A percentile compares a stretch with the other conserved stretches of the same genome.
phyloP scores from a whole-genome alignment of 1,140 invertebrate genomes.

The Mactra quadrangularis region DNA sequence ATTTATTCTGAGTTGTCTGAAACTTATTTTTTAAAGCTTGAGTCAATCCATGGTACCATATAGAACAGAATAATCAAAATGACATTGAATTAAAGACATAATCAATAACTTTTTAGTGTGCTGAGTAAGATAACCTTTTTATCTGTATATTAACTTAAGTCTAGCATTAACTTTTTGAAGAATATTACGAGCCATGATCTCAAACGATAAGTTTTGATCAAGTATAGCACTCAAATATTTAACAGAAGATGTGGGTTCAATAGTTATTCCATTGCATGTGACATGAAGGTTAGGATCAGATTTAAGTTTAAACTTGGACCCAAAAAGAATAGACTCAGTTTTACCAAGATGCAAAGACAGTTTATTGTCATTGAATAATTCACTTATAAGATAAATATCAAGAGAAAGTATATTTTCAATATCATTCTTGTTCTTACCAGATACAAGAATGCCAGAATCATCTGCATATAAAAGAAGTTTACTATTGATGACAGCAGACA shows the following conservation, averaged over 20 bases:
- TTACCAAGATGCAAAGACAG: slow-evolving; percentile 61
- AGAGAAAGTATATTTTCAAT: slow-evolving; percentile 20
- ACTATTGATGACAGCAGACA: slow-evolving; percentile 47
- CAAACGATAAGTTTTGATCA: slow-evolving; percentile 36
- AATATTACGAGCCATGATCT: slow-evolving; percentile 27
- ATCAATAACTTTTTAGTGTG: slow-evolving; percentile 18
- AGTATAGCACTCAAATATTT: slow-evolving; percentile 39
- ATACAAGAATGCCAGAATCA: slow-evolving; percentile 60
- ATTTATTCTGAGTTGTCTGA: slow-evolving; percentile 33
- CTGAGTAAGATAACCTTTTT: slow-evolving; percentile 31
- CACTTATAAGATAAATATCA: slow-evolving; percentile 37
- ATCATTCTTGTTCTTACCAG: slow-evolving; percentile 36
- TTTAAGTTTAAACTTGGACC: slow-evolving; percentile 43
- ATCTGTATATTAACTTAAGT: slow-evolving; percentile 41
- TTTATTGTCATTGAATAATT: slow-evolving; percentile 52
- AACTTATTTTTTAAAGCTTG: slow-evolving; percentile 37
- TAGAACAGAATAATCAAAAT: slow-evolving; percentile 46
- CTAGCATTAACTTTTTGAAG: slow-evolving; percentile 35
- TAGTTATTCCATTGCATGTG: slow-evolving; percentile 38
- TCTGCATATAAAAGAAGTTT: slow-evolving; percentile 61
- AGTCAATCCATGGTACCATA: slow-evolving; percentile 19
- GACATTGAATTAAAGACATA: slow-evolving; percentile 38
- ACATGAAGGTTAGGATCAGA: slow-evolving; percentile 26
- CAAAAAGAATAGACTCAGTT: slow-evolving; percentile 60
- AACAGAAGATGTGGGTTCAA: slow-evolving; percentile 9